Base-by-base conservation (phyloP, 2,888 invertebrate species). In the Metallyticus violacea region DNA sequence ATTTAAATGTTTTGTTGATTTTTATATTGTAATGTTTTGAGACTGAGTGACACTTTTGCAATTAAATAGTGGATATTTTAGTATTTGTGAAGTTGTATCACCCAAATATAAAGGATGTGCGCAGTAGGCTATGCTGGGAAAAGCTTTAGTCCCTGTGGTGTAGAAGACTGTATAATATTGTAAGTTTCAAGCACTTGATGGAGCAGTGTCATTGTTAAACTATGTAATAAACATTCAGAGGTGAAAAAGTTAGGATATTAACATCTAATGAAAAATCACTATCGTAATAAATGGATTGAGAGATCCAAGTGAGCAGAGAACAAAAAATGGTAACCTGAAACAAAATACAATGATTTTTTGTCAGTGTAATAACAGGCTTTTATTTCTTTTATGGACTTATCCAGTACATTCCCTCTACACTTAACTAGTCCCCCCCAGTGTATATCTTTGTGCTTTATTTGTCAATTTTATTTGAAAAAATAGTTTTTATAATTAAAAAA, bases 291-390 rank as follows among this genome's bases (percentile, higher is more conserved):
- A 85, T 81, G 85, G 85, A 77, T 85, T 87, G 85, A 87, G 87
- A 87, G 87, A 87, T 82, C 62, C 83, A 62, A 62, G 40, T 28
- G 79, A 77, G 85, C 81, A 77, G 79, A 83, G 84, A 80, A 81
- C 79, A 84, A 86, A 77, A 86, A 86, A 87, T 88, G 88, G 85
- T 88, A 88, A 88, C 88, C 88, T 88, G 88, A 88, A 84, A 86
- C 88, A 88, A 87, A 88, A 88, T 88, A 88, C 88, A 88, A 87
- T 88, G 86, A 86, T 87, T 87, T 88, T 62, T 88, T 88, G 88
- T 88, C 88, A 88, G 87, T 88, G 87, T 86, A 88, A 28, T 15
- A 40, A 26, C 22, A 80, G 82, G 81, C 81, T 86, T 86, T 86
- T 77, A 83, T 83, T 83, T 83, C 77, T 62, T 62, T 7, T 62